These are phyloP conservation scores for Homarus americanus DNA, from an alignment of 1,140 invertebrate species.

Conservation along the genomic window DNA sequence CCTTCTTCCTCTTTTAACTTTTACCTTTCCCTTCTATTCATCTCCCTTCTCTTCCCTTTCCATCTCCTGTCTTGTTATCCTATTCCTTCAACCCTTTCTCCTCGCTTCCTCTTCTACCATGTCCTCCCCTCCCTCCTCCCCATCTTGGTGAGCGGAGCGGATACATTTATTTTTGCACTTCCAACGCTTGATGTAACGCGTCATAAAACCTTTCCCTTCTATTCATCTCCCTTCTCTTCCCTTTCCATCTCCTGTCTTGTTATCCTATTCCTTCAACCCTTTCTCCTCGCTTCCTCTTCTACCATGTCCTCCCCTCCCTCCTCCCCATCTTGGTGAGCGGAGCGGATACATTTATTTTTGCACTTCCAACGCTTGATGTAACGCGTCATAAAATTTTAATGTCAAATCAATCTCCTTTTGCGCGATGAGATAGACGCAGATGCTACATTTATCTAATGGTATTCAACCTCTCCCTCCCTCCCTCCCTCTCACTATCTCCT, in stretches of 20 bases:
- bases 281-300: background rate
- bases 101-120: background rate
- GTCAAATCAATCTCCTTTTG: constrained; percentile 8
- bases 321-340: background rate
- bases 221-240: background rate
- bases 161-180: background rate
- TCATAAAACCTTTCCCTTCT: background rate
- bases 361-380: background rate
- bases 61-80: background rate
- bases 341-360: background rate
- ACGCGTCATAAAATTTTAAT: background rate
- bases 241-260: background rate
- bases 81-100: too few relatives aligned
- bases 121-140: background rate
- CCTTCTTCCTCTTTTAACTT: background rate
- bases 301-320: background rate
- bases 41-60: background rate
- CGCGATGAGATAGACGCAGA: background rate
- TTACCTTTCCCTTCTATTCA: background rate
- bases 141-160: background rate
- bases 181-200: background rate
- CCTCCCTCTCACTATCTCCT: background rate
- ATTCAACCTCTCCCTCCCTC: background rate
- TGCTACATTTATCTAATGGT: background rate
- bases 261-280: background rate